A percentile compares a stretch with the other conserved stretches of the same genome.
Evolutionary conservation across 2,888 invertebrate genomes (phyloP).

Genomic region (Diabrotica balteata): DNA sequence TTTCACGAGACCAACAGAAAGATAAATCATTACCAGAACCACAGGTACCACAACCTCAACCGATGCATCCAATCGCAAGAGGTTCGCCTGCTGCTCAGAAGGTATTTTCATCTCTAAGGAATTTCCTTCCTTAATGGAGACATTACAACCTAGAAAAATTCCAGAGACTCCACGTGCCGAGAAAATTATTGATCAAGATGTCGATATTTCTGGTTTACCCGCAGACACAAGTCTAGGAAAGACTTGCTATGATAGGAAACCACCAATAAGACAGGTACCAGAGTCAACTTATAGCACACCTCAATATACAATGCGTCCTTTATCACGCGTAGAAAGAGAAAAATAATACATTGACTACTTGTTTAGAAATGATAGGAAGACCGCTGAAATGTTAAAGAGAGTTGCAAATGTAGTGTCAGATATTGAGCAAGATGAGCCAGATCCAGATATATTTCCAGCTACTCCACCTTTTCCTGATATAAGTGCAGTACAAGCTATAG

Average conservation of each 20-base stretch:
- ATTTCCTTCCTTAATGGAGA: constrained; percentile 2
- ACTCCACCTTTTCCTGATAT: not conserved
- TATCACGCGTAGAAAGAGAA: not conserved
- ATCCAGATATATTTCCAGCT: no score
- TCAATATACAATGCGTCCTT: not conserved
- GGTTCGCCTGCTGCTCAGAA: constrained; percentile 4
- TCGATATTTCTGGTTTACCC: not conserved
- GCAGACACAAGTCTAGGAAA: not conserved
- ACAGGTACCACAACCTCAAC: not conserved
- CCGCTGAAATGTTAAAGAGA: constrained; percentile 20
- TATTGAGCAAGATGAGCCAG: constrained; percentile 21
- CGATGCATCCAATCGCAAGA: not conserved
- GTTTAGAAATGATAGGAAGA: constrained; percentile 22
- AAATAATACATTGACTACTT: constrained; percentile 26
- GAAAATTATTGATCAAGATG: not conserved
- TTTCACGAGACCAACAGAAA: not conserved
- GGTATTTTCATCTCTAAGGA: constrained; percentile 3
- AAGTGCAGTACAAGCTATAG: not conserved
- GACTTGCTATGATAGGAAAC: constrained; percentile 1
- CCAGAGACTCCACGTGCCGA: not conserved
- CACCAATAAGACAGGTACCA: not conserved
- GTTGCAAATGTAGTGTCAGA: constrained; percentile 20
- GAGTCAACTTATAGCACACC: not conserved
- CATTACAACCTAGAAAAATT: not conserved
- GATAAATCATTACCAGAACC: not conserved